Conservation (phyloP, 64 coral and sea anemone species). For the Dendrophyllia cribrosa region DNA sequence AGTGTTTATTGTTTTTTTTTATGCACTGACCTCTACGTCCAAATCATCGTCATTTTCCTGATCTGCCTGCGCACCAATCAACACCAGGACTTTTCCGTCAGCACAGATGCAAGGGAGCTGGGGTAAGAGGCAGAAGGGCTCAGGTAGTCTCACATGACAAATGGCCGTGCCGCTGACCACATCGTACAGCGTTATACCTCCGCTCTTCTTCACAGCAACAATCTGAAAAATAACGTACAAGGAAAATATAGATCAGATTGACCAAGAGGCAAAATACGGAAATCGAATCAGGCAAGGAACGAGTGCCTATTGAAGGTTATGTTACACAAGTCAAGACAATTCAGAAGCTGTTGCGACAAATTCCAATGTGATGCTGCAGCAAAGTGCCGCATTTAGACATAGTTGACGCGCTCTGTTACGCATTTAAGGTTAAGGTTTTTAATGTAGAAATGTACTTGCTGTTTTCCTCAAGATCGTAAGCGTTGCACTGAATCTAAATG, state of each 20-base stretch:
- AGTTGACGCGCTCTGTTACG: too few species aligned
- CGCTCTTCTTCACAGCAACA: slow-evolving; percentile 13
- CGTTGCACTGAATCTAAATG: too few species aligned
- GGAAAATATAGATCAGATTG: background rate
- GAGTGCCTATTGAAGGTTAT: too few species aligned
- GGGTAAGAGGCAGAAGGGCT: slow-evolving; percentile 29
- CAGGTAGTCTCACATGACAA: slow-evolving; percentile 55
- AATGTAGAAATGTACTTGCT: too few species aligned
- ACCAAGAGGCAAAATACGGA: background rate
- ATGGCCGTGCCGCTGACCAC: slow-evolving; percentile 15
- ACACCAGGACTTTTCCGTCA: slow-evolving; percentile 37
- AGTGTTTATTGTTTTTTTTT: background rate
- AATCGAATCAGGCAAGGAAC: too few species aligned
- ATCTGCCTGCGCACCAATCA: slow-evolving; percentile 35
- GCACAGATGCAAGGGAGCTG: slow-evolving; percentile 48
- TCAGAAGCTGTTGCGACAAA: too few species aligned
- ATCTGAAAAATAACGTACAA: slow-evolving; percentile 34
- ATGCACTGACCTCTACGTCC: background rate
- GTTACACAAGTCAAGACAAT: too few species aligned
- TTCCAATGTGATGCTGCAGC: too few species aligned
- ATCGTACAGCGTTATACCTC: slow-evolving; percentile 57
- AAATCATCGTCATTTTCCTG: background rate
- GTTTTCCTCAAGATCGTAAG: too few species aligned
- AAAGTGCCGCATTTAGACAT: too few species aligned
- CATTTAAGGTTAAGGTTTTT: too few species aligned